phyloP scores from a whole-genome alignment of 2,797 vertebrate genomes.

The Pseudocheirus occidentalis region DNA sequence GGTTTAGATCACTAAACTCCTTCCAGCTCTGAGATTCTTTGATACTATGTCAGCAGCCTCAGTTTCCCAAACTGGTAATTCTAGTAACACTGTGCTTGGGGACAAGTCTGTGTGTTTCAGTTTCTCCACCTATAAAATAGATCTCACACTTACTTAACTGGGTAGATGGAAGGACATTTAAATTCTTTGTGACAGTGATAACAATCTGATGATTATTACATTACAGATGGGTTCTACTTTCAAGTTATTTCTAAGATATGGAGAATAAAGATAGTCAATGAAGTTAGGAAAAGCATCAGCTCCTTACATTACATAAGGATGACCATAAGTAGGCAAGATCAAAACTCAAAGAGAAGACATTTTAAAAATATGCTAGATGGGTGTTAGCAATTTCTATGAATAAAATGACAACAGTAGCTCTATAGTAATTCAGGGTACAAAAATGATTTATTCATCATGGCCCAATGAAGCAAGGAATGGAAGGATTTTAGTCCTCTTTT shows the following conservation, averaged over 20 bases:
- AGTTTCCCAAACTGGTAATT: not conserved
- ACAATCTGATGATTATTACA: not conserved
- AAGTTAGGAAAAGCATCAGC: not conserved
- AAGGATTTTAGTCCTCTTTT: not conserved
- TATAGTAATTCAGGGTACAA: not conserved
- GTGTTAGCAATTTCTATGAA: not conserved
- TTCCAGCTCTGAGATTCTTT: not conserved
- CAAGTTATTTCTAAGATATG: not conserved
- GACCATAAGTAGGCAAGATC: not conserved
- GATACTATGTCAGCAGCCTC: not conserved
- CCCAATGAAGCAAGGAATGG: not conserved
- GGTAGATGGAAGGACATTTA: not conserved
- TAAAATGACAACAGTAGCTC: not conserved
- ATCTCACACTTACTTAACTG: not conserved
- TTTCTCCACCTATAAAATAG: not conserved
- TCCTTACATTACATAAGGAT: not conserved
- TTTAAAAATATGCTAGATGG: not conserved
- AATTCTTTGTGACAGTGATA: not conserved
- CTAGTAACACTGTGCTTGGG: not conserved
- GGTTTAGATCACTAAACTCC: not conserved
- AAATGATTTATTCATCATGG: not conserved
- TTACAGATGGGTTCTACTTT: not conserved
- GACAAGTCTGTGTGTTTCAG: not conserved
- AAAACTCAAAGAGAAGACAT: not conserved
- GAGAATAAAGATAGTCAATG: not conserved